Percentiles rank a stretch among this genome's conserved stretches.
Evolutionary conservation across 2,888 invertebrate species (phyloP).

Genomic region (Alitta virens): DNA sequence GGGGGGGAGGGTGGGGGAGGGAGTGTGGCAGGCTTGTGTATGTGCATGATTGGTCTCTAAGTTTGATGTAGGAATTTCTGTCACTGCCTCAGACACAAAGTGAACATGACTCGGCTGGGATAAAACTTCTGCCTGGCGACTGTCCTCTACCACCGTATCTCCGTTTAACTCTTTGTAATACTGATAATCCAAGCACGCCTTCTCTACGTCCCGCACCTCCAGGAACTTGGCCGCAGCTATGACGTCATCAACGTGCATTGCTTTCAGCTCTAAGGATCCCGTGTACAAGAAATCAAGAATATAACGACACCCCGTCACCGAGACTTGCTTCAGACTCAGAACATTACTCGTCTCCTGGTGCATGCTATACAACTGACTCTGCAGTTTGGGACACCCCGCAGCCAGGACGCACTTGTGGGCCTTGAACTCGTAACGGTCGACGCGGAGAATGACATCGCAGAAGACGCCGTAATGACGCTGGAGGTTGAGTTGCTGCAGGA

Average conservation of each 20-base stretch:
- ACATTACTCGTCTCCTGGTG: slow-evolving; percentile 17
- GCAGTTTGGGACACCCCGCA: slow-evolving; percentile 22
- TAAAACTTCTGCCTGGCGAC: too few relatives aligned
- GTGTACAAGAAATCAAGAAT: slow-evolving; percentile 29
- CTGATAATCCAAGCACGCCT: slow-evolving; percentile 21
- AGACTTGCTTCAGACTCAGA: slow-evolving; percentile 21
- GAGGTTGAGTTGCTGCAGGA: slow-evolving; percentile 26
- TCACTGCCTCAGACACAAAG: too few relatives aligned
- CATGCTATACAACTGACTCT: slow-evolving; percentile 18
- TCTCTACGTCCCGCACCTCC: slow-evolving; percentile 23
- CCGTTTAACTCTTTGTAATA: slow-evolving; percentile 8
- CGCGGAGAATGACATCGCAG: slow-evolving; percentile 25
- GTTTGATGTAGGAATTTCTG: too few relatives aligned
- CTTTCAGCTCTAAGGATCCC: slow-evolving; percentile 23
- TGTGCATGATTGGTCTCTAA: too few relatives aligned
- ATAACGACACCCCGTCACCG: slow-evolving; percentile 20
- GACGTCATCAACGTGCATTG: slow-evolving; percentile 17
- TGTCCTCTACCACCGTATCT: too few relatives aligned
- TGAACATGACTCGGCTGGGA: too few relatives aligned
- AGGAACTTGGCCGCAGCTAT: slow-evolving; percentile 22
- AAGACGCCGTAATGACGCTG: slow-evolving; percentile 26
- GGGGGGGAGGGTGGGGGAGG: background rate
- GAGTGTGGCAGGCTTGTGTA: background rate
- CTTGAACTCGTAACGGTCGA: slow-evolving; percentile 22
- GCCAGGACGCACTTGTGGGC: slow-evolving; percentile 25